Evolutionary conservation across 2,113 vertebrate genomes (phyloP).

Genomic region (Gymnorhina tibicen): DNA sequence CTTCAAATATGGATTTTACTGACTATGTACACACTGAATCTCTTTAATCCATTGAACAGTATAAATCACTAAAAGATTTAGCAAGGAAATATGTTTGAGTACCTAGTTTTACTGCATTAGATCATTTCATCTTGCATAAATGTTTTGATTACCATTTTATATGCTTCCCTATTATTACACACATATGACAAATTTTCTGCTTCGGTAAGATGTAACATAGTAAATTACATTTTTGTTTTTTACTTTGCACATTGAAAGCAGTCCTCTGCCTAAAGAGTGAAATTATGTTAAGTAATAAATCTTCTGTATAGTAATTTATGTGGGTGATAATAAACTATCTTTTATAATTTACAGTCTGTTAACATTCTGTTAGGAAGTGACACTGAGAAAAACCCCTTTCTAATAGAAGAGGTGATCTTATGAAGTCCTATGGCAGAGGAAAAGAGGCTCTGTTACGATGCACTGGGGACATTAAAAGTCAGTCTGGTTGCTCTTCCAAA

Average conservation of each 20-base stretch:
- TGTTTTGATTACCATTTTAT: neutral
- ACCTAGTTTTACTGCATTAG: neutral
- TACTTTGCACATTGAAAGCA: neutral
- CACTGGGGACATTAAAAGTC: neutral
- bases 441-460: neutral
- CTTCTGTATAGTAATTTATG: neutral
- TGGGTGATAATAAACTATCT: neutral
- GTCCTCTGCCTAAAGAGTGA: neutral
- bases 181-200: neutral
- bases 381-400: neutral
- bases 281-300: neutral
- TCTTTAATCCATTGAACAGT: neutral
- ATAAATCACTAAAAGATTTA: neutral
- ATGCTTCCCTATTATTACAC: neutral
- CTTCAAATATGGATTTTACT: neutral
- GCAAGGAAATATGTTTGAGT: neutral
- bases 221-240: neutral
- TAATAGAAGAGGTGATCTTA: neutral
- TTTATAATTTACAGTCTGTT: neutral
- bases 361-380: neutral
- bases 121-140: neutral
- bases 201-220: neutral
- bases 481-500: neutral
- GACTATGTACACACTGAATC: neutral
- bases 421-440: neutral